Evolutionary conservation across 2,113 vertebrate species (phyloP).

Genomic region (Polypterus bichir): DNA sequence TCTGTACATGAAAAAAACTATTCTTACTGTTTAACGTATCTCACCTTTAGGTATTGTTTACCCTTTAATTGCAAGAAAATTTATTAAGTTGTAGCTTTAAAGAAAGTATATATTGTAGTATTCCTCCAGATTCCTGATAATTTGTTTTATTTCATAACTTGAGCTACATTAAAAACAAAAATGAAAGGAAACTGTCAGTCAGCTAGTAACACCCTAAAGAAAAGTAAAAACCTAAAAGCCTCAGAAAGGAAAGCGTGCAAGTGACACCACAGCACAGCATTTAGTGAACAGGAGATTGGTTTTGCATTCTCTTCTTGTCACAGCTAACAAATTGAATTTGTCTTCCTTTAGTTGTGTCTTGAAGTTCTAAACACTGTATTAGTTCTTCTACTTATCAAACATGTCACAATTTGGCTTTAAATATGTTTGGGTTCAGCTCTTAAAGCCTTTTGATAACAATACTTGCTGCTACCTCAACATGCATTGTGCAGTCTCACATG

Average conservation of each 20-base stretch:
- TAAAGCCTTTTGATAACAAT: conserved; percentile 25
- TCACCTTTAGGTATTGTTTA: no score
- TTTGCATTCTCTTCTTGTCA: conserved; percentile 46
- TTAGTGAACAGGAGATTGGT: conserved; percentile 26
- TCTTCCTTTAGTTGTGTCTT: conserved; percentile 45
- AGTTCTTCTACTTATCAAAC: conserved; percentile 53
- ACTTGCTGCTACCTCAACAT: conserved; percentile 1
- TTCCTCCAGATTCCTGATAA: no score
- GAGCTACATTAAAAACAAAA: conserved; percentile 22
- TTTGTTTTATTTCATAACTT: background rate
- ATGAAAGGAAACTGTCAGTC: conserved; percentile 34
- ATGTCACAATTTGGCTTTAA: conserved; percentile 39
- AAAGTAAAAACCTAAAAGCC: conserved; percentile 21
- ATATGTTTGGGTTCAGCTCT: conserved; percentile 38
- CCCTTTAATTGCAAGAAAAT: no score
- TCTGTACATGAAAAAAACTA: no score
- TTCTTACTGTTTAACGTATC: no score
- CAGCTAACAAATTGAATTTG: conserved; percentile 58
- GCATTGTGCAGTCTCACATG: no score
- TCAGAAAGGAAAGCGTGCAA: conserved; percentile 28
- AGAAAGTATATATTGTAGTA: no score
- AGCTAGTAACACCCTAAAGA: conserved; percentile 39
- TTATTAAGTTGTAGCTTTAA: no score
- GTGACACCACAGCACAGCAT: conserved; percentile 18
- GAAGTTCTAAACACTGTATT: conserved; percentile 50